Base-by-base conservation (phyloP, 2,888 invertebrate genomes). In the Drosophila mayaguana region DNA sequence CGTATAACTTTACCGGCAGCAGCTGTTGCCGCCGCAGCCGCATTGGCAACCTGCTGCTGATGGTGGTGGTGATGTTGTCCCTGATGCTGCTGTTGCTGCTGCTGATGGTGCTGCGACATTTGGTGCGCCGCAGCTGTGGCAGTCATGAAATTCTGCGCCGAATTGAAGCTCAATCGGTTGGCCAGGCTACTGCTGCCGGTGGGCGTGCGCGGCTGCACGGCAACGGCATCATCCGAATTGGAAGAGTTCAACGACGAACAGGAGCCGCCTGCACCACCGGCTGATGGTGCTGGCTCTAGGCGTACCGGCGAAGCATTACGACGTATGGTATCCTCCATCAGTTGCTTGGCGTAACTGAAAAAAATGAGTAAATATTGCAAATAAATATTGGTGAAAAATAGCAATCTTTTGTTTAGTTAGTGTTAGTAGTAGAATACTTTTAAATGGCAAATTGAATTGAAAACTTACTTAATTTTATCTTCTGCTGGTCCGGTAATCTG, bases 401-500 rank as follows among this genome's bases (percentile, higher is more conserved):
- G 7, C 7, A 28, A 28, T 1, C 7, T 28, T 28, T 8, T 28
- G 8, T 7, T 7, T 8, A 7, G 28, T 28, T 28, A 28, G 7
- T 28, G 8, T 28, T 28, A 28, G 8, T 28, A 28, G 8, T 1
- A 8, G 8, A 28, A 28, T 1, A 7, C 28, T 28, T 28, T 28
- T 28, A 8, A 28, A 28, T 8, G 8, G 7, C 11, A 22, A 20
- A 22, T 5, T 8, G 8, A 14, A 45, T 22, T 20, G 2, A 22
- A 14, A 40, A 94, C 95, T 95, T 93, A 98, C 97, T 96, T 96
- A 74, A 98, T 98, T 93, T 97, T 97, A 91, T 98, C 98, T 94
- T 98, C 97, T 87, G 96, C 96, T 34, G 97, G 97, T 72, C 98
- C 98, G 74, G 98, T 98, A 88, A 98, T 98, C 94, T 98, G 98